These are phyloP conservation scores for Drosophila setifemur DNA, from an alignment of 1,140 invertebrate genomes.

Conservation along the genomic window DNA sequence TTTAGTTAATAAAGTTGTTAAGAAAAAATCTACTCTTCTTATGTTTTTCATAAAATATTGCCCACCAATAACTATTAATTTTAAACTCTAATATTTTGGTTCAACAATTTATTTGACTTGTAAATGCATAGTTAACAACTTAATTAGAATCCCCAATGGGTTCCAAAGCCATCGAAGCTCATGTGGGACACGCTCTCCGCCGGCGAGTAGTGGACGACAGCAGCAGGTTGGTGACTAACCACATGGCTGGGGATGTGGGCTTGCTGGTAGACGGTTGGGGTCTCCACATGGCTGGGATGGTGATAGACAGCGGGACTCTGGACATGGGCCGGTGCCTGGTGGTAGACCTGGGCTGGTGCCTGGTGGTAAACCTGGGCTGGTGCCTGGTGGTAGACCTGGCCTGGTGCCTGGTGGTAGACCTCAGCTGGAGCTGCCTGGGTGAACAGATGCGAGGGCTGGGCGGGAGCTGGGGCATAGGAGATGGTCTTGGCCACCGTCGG, in stretches of 20 bases:
- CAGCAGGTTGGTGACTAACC: constrained; percentile 49
- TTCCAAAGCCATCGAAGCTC: constrained; percentile 83
- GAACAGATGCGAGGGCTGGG: constrained; percentile 12
- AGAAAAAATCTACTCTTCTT: too few species aligned
- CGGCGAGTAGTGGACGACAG: constrained; percentile 83
- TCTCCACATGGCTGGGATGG: constrained; percentile 15
- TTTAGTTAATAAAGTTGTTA: too few species aligned
- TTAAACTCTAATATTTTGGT: too few species aligned
- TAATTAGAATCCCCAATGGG: constrained; percentile 83
- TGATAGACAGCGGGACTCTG: constrained; percentile 35
- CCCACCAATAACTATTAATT: too few species aligned
- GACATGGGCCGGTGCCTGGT: constrained; percentile 55
- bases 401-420: constrained; percentile 27
- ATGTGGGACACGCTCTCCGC: constrained; percentile 84
- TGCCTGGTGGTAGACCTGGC: constrained; percentile 1
- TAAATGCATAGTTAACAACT: neutral
- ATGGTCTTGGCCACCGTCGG: constrained; percentile 79
- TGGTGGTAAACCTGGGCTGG: constrained; percentile 34
- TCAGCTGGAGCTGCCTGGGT: constrained; percentile 29
- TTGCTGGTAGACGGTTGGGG: constrained; percentile 31
- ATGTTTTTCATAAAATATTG: too few species aligned
- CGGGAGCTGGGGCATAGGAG: constrained; percentile 69
- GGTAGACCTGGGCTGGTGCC: constrained; percentile 15
- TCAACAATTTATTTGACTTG: constrained; percentile 4
- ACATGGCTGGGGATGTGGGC: constrained; percentile 17